Base-by-base conservation (phyloP, 1,140 invertebrate genomes). In the Drosophila lowei region DNA sequence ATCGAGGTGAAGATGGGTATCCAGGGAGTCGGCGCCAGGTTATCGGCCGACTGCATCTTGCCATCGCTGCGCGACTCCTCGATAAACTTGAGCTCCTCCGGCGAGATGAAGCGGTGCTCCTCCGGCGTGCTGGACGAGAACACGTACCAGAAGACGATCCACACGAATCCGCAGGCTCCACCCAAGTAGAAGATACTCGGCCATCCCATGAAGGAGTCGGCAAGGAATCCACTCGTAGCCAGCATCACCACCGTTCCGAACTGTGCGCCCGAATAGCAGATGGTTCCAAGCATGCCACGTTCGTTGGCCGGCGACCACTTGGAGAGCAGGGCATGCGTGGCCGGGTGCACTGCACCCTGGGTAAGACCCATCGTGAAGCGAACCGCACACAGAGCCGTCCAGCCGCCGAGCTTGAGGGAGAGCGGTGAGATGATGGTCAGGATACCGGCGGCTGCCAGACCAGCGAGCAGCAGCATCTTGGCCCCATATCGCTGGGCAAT, bases 281-380 rank as follows among this genome's bases (percentile, higher is more conserved):
- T 92, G 2, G 94, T 93, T 25, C 92, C 92, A 25, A 94, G 84
- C 9, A 92, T 91, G 2, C 94, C 94, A 41, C 94, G 90, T 83
- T 95, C 94, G 8, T 92, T 89, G 2, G 91, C 89, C 1, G 94
- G 94, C 6, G 93, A 67, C 97, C 97, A 98, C 85, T 96, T 96
- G 0, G 96, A 94, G 52, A 98, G 92, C 16, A 98, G 90, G 0
- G 94, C 94, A 78, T 98, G 97, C 5, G 96, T 93, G 42, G 94
- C 94, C 0, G 97, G 97, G 88, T 96, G 95, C n/a, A 96, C 93
- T 5, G 96, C 94, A 23, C 97, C 97, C 92, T 98, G 95, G 42
- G 92, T 93, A 0, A 98, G 88, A 0, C 97, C 97, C 91, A 96
- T 94, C 0, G 96, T 65, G 0, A 97, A 93, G 41, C 97, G 93